These are phyloP conservation scores for Drosophila yakuba DNA, from an alignment of 1,140 invertebrate species.

Conservation along the genomic window DNA sequence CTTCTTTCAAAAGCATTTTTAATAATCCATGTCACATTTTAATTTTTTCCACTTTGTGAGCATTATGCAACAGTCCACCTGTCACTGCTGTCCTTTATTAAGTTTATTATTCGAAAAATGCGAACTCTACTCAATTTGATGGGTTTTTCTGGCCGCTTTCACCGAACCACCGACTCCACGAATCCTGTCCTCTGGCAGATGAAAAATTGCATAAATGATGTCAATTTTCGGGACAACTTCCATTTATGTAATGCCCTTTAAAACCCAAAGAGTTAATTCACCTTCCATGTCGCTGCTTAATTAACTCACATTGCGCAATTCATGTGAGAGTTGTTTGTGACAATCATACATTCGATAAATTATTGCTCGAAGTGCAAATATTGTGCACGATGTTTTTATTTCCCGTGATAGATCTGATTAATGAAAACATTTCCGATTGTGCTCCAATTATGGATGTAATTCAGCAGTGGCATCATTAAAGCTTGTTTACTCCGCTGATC, in stretches of 20 bases:
- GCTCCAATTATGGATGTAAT: slow-evolving; percentile 24
- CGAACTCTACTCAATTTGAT: slow-evolving; percentile 30
- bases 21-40: background rate
- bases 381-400: slow-evolving; percentile 1
- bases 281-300: slow-evolving; percentile 36
- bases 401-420: slow-evolving; percentile 30
- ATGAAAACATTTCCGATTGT: slow-evolving; percentile 34
- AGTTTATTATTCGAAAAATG: slow-evolving; percentile 40
- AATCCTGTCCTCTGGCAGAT: background rate
- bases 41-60: slow-evolving; percentile 1
- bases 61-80: slow-evolving; percentile 32
- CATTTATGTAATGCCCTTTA: slow-evolving; percentile 27
- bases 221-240: slow-evolving; percentile 8
- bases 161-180: background rate
- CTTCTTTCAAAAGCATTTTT: background rate
- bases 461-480: slow-evolving; percentile 21
- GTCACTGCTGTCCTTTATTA: slow-evolving; percentile 11
- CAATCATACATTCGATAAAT: slow-evolving; percentile 1
- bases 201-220: slow-evolving; percentile 33
- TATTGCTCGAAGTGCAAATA: slow-evolving; percentile 2
- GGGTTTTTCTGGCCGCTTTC: slow-evolving; percentile 25
- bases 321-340: slow-evolving; percentile 3
- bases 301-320: slow-evolving; percentile 35
- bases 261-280: slow-evolving; percentile 16
- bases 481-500: slow-evolving; percentile 14